A percentile compares a stretch with the other conserved stretches of the same genome.
Conservation (phyloP, 1,140 invertebrate genomes). For the Helicorthomorpha holstii region DNA sequence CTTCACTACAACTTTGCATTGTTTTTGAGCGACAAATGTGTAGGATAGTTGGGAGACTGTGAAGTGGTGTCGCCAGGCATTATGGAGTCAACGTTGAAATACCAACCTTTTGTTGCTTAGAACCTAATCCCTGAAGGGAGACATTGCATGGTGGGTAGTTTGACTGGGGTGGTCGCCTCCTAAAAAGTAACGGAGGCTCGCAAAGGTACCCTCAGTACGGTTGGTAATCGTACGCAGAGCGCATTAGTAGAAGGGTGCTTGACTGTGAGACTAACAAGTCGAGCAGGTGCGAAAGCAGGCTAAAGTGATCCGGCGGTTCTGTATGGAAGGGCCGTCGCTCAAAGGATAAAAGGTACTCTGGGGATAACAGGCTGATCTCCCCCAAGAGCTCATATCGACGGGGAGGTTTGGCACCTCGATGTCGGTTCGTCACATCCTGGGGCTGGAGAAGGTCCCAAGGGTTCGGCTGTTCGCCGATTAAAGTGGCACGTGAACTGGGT, state of each 20-base stretch:
- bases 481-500: no score
- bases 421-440: no score
- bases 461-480: no score
- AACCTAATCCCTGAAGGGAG: conserved; percentile 7
- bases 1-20: conserved; percentile 16
- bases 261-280: conserved; percentile 14
- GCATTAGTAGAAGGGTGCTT: conserved; percentile 13
- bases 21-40: conserved; percentile 8
- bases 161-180: conserved; percentile 22
- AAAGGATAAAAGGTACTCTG: conserved; percentile 10
- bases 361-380: no score
- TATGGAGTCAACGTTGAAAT: conserved; percentile 15
- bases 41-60: conserved; percentile 19
- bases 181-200: conserved; percentile 21
- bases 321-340: conserved; percentile 15
- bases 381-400: no score
- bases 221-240: conserved; percentile 12
- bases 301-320: conserved; percentile 15
- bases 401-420: no score
- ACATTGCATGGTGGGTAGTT: conserved; percentile 18
- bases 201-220: conserved; percentile 16
- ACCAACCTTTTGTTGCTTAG: conserved; percentile 12
- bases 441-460: no score
- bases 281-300: conserved; percentile 14
- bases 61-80: conserved; percentile 11